Conservation (phyloP, 2,797 vertebrate species). For the Danio tinwini region DNA sequence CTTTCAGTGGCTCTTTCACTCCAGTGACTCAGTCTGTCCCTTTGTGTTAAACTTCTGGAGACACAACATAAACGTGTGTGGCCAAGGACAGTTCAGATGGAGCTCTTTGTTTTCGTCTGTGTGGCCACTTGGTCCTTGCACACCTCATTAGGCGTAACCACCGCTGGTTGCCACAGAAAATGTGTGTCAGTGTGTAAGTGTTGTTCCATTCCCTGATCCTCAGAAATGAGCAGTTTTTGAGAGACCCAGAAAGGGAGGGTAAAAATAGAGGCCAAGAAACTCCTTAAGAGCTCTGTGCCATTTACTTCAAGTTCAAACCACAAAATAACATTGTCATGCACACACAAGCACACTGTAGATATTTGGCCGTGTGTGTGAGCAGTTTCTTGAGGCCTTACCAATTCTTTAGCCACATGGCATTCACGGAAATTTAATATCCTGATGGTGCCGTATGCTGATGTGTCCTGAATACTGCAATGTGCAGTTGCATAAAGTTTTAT, state of each 20-base stretch:
- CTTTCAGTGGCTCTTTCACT: constrained; percentile 33
- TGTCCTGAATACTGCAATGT: constrained; percentile 26
- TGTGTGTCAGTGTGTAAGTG: constrained; percentile 47
- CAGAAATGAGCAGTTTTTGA: constrained; percentile 35
- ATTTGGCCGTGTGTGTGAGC: constrained; percentile 11
- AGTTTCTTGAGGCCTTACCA: constrained; percentile 14
- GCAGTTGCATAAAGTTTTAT: constrained; percentile 11
- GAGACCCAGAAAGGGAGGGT: constrained; percentile 6
- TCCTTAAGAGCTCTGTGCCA: constrained; percentile 32
- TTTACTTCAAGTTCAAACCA: constrained; percentile 45
- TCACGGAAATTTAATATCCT: constrained; percentile 34
- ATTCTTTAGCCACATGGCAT: constrained; percentile 31
- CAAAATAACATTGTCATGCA: constrained; percentile 33
- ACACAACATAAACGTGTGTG: constrained; percentile 47
- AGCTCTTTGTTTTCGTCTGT: constrained; percentile 49
- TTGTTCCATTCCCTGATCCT: constrained; percentile 43
- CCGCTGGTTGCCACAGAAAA: constrained; percentile 63
- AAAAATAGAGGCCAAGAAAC: constrained; percentile 2
- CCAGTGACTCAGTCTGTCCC: constrained; percentile 44
- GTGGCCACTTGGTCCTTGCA: constrained; percentile 45
- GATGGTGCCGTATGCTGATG: constrained; percentile 29
- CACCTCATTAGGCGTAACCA: constrained; percentile 53
- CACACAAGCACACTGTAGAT: constrained; percentile 25
- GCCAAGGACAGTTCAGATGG: constrained; percentile 48
- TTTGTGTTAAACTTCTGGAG: constrained; percentile 45